Base-by-base conservation (phyloP, 1,140 invertebrate species). In the Drosophila suzukii region DNA sequence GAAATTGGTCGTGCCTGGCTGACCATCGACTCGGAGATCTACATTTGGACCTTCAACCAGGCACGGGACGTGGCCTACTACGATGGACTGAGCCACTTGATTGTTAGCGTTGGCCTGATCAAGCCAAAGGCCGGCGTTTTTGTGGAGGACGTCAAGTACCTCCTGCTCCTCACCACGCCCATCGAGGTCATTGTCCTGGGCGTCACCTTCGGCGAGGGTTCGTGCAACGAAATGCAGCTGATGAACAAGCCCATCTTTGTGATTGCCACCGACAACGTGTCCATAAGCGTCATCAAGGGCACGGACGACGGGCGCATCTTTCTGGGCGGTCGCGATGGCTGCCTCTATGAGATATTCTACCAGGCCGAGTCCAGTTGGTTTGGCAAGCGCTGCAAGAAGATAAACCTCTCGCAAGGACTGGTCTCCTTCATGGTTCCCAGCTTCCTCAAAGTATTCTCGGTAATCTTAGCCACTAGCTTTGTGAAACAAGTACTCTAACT, bases 11-110 rank as follows among this genome's bases (percentile, higher is more conserved):
- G 98, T 91, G 98, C 98, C 0, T 99, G 98, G 98, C 93, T 99
- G 17, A 97, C 98, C 27, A 98, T 99, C 86, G 99, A 99, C 90
- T 99, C 97, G 89, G 98, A 99, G 93, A 97, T 99, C 78, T 99
- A 99, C 94, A 91, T 92, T 30, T 99, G 98, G 98, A 96, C 96
- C 44, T 99, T 97, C 93, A 97, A 98, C 93, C 95, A 97, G 92
- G 96, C 97, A 32, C 94, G 95, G 71, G 97, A 98, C 94, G 95
- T 98, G 12, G 97, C 97, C 6, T 98, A 98, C 93, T 98, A 97
- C 93, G 97, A 98, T 95, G 97, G 97, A 0, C 93, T 98, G 1
- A 97, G 95, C 90, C 97, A 98, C 91, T 97, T 97, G 15, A 98
- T 99, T 84, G 94, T 98, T 11, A 96, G 96, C 92, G 96, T 97